Conservation (phyloP, 37 sponge, comb jelly and placozoan species). For the Crambe crambe region DNA sequence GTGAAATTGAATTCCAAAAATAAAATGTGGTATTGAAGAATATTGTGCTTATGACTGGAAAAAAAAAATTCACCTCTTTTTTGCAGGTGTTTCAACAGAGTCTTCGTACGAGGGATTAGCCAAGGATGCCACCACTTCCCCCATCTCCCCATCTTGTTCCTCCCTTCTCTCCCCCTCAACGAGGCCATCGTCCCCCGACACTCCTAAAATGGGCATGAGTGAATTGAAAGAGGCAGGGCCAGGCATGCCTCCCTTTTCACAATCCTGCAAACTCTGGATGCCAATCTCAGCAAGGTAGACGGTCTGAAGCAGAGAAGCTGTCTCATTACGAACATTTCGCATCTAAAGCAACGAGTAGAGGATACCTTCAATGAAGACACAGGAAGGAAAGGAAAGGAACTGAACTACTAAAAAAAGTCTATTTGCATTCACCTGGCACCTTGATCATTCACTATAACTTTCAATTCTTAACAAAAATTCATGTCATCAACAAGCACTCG, state of each 20-base stretch:
- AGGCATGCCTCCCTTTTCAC: background rate
- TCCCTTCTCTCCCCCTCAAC: background rate
- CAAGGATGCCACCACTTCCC: background rate
- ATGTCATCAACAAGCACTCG: no score
- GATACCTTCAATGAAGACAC: no score
- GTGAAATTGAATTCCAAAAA: no score
- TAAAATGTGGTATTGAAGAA: no score
- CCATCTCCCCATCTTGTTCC: background rate
- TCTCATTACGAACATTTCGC: slow-evolving; percentile 27
- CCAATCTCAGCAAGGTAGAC: slow-evolving; percentile 68
- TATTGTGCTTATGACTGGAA: background rate
- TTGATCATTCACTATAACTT: no score
- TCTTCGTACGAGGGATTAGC: background rate
- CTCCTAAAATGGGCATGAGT: slow-evolving; percentile 9
- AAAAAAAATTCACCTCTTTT: background rate
- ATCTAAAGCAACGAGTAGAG: no score
- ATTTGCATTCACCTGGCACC: no score
- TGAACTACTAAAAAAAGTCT: no score
- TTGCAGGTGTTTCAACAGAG: background rate
- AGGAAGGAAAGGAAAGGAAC: no score
- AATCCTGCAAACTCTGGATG: slow-evolving; percentile 39
- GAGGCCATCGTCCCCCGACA: background rate
- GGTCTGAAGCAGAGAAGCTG: slow-evolving; percentile 48
- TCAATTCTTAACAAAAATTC: no score
- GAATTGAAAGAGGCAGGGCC: background rate